A percentile compares a stretch with the other conserved stretches of the same genome.
Conservation (phyloP, 2,888 invertebrate species). For the Tipula unca region DNA sequence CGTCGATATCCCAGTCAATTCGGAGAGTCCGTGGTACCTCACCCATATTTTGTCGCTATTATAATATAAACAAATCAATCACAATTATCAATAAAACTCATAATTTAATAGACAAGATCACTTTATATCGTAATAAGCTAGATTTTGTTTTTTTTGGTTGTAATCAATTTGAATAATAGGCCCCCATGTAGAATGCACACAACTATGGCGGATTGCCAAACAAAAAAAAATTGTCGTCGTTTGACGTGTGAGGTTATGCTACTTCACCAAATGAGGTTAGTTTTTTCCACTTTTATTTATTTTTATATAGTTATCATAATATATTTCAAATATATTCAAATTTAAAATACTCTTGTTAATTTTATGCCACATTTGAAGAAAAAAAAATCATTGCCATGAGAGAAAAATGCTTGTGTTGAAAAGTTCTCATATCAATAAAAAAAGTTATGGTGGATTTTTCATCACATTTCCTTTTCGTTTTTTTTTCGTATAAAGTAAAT, state of each 20-base stretch:
- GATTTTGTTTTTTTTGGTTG: background rate
- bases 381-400: conserved; percentile 2
- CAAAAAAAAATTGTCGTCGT: background rate
- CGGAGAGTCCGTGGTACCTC: background rate
- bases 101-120: background rate
- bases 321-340: background rate
- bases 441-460: background rate
- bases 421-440: background rate
- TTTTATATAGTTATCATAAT: background rate
- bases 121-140: background rate
- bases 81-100: background rate
- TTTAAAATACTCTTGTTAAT: background rate
- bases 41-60: background rate
- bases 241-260: conserved; percentile 18
- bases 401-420: background rate
- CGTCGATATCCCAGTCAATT: background rate
- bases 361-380: background rate
- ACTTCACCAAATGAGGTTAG: conserved; percentile 9
- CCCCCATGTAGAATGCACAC: background rate
- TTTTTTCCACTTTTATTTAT: background rate
- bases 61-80: background rate
- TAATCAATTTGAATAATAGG: background rate
- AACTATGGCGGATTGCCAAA: conserved; percentile 8
- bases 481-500: background rate
- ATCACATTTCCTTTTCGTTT: background rate